Percentiles rank a stretch among this genome's conserved stretches.
Conservation (phyloP, 1,140 invertebrate species). For the Theocolax elegans region DNA sequence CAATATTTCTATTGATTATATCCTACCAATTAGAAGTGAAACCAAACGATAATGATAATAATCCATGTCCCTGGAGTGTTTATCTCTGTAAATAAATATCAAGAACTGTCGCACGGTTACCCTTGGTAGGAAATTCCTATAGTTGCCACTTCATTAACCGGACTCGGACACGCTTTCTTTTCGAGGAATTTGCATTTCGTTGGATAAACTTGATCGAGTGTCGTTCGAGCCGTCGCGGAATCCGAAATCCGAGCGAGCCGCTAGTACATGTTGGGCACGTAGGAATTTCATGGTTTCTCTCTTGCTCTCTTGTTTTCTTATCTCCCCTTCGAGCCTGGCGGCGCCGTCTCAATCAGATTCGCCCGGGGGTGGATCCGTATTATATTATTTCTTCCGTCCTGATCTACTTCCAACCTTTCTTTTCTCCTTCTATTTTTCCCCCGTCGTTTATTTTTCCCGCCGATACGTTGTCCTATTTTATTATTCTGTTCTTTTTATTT, state of each 20-base stretch:
- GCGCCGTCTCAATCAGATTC: slow-evolving; percentile 18
- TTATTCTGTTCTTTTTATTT: too few relatives aligned
- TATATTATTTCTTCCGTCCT: not conserved
- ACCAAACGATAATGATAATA: too few relatives aligned
- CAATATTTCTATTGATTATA: too few relatives aligned
- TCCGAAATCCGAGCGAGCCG: slow-evolving; percentile 40
- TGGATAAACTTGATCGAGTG: slow-evolving; percentile 47
- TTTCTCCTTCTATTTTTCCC: not conserved
- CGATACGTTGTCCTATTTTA: too few relatives aligned
- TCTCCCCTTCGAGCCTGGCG: slow-evolving; percentile 39
- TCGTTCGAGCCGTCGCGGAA: slow-evolving; percentile 46
- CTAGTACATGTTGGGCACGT: slow-evolving; percentile 55
- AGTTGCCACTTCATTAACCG: slow-evolving; percentile 25
- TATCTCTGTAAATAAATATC: not conserved
- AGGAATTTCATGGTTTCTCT: slow-evolving; percentile 55
- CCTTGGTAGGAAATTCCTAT: too few relatives aligned
- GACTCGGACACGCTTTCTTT: not conserved
- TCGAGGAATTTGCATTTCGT: slow-evolving; percentile 47
- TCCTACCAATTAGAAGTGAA: too few relatives aligned
- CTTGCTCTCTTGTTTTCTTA: slow-evolving; percentile 45
- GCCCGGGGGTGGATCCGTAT: too few relatives aligned
- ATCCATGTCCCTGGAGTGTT: too few relatives aligned
- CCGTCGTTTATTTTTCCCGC: too few relatives aligned
- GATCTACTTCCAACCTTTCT: not conserved
- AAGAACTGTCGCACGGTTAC: too few relatives aligned